Evolutionary conservation across 30 jellyfish, hydroid and myxozoan species (phyloP), one percentile per base, ranked within the genome.

Genomic region (Calvadosia cruxmelitensis): DNA sequence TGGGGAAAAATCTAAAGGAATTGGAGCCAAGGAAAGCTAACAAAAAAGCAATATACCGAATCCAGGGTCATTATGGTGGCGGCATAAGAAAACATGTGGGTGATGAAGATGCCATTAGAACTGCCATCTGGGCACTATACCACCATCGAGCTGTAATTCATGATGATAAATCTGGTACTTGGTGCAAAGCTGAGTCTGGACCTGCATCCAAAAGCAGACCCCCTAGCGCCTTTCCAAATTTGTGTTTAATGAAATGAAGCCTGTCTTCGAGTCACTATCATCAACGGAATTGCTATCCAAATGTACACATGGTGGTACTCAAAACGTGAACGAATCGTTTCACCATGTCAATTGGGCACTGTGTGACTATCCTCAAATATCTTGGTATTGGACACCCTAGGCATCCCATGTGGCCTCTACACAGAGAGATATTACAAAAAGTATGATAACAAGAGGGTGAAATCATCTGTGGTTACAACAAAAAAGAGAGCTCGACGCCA

Each of bases 91-190:
- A 53, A 5, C 69, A 53, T 5, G 27, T 28, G 12, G 69, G 69
- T 5, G 69, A 53, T 53, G 69, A 53, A 53, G 69, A 53, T 5
- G 69, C 27, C 7, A 53, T 53, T 5, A 53, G 69, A 27, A 24
- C 10, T 5, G 69, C 69, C 7, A 27, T 53, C 31, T 53, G 69
- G 69, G 69, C 31, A 3, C 12, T 53, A 53, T 53, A 5, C 31
- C 69, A 53, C 25, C 69, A 53, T 53, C 12, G 27, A 24, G 12
- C 69, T 7, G 69, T 12, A 48, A 48, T 10, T n/a, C n/a, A n/a
- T n/a, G n/a, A n/a, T n/a, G n/a, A n/a, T n/a, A n/a, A n/a, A n/a
- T n/a, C n/a, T n/a, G n/a, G n/a, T n/a, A n/a, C n/a, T n/a, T n/a
- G n/a, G n/a, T n/a, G n/a, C n/a, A n/a, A n/a, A n/a, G n/a, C n/a